Evolutionary conservation across 1,140 invertebrate species (phyloP), one percentile per base, ranked within the genome.

Genomic region (Procambarus virginalis): DNA sequence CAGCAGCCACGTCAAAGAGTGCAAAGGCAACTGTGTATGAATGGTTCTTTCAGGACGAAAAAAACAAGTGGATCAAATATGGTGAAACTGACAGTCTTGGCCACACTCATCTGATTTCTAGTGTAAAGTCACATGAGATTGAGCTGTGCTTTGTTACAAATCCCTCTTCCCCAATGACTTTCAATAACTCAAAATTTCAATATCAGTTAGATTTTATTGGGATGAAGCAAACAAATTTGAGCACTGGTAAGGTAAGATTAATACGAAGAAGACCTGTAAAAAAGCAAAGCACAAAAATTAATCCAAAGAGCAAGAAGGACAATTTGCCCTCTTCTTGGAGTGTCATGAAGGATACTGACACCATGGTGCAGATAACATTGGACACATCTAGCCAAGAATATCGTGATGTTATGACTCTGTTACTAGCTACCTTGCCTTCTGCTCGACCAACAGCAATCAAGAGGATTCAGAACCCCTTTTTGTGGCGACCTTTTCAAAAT

Each of bases 11-110:
- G 0, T 89, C 82, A 3, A 60, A 48, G 6, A 22, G 58, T 14
- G 81, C 73, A 2, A 73, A 89, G 80, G 87, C 87, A n/a, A 89
- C 87, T 17, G 55, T 79, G 8, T 89, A 84, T 68, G 75, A 70
- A 17, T 89, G 87, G 87, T 79, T 64, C 55, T 89, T 83, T 78
- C 17, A 49, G 6, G 87, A 89, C 70, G 58, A 78, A 20, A 48
- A 89, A 22, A 79, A 51, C 2, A 89, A 89, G 22, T 89, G 87
- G 87, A 89, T 89, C 22, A 73, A 14, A 49, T 84, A 84, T 70
- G 87, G 87, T 14, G n/a, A 89, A 3, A 58, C 64, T 49, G 51
- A 89, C 45, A 79, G 81, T 3, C 3, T 68, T n/a, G 87, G 87
- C 4, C 73, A 82, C 5, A 78, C 64, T 34, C 2, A 88, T 8